Base-by-base conservation (phyloP, 2,113 vertebrate species). In the Mus pahari region DNA sequence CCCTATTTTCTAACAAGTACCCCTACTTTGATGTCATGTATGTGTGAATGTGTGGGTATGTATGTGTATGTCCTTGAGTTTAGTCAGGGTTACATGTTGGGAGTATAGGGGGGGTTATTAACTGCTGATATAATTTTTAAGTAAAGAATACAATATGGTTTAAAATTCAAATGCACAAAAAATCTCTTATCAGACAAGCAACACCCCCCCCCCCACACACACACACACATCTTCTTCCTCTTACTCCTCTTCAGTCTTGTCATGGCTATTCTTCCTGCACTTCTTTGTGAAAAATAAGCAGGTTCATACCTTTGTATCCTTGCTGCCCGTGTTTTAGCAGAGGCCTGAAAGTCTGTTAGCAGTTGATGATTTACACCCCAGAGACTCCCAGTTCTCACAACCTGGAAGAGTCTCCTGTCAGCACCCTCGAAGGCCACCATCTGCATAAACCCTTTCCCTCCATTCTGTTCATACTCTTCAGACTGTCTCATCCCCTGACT, bases 231-330 rank as follows among this genome's bases (percentile, higher is more conserved):
- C 48, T 24, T 91, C 82, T 36, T 17, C 12, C 13, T 53, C 33
- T n/a, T 24, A n/a, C 17, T 11, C 70, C 26, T 26, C 55, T 20
- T 55, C 48, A 60, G 45, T 4, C 9, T 55, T 78, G 16, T 66
- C 39, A 64, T 81, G 33, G 2, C 71, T 68, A 94, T 55, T 36
- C 3, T 89, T 83, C 60, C 20, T 55, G 33, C 74, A 77, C 28
- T 96, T 79, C 75, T 53, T 94, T 88, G 48, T 88, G 82, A 87
- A 83, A 97, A 82, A 19, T 2, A 73, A 92, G 89, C 26, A 75
- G 45, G 79, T 82, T 81, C 36, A 39, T 22, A 20, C 1, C 60
- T 14, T 48, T 73, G 36, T 81, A 16, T 36, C n/a, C 42, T 62
- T 55, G 19, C 26, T 60, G 24, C 10, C 66, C 77, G 12, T 73